Conservation (phyloP, 2,113 vertebrate species). For the Pantherophis guttatus region DNA sequence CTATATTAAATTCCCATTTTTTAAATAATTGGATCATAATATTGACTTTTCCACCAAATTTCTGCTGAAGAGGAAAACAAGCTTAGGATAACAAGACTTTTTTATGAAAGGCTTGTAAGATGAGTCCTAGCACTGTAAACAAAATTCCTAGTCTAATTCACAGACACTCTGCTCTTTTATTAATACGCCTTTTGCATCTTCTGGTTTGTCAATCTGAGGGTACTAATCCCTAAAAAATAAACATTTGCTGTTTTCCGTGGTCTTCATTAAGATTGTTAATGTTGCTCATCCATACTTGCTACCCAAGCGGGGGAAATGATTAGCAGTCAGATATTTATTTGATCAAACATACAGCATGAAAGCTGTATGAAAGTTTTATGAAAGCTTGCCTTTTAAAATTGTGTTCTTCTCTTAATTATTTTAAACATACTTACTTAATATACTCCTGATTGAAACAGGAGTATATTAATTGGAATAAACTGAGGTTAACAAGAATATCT, state of each 20-base stretch:
- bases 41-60: neutral
- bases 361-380: neutral
- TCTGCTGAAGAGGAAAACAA: neutral
- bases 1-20: neutral
- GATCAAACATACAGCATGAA: neutral
- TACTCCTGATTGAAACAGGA: neutral
- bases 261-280: neutral
- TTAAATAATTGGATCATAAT: neutral
- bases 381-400: neutral
- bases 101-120: neutral
- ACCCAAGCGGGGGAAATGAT: neutral
- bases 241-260: neutral
- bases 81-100: neutral
- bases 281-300: neutral
- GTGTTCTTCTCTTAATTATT: neutral
- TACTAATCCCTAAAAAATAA: neutral
- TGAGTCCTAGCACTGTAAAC: neutral
- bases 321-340: neutral
- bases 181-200: neutral
- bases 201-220: neutral
- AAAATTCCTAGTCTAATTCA: neutral
- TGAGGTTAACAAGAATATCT: neutral
- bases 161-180: neutral
- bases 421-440: neutral
- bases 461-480: neutral